phyloP scores from a whole-genome alignment of 1,140 invertebrate species.

The Amphibalanus amphitrite region DNA sequence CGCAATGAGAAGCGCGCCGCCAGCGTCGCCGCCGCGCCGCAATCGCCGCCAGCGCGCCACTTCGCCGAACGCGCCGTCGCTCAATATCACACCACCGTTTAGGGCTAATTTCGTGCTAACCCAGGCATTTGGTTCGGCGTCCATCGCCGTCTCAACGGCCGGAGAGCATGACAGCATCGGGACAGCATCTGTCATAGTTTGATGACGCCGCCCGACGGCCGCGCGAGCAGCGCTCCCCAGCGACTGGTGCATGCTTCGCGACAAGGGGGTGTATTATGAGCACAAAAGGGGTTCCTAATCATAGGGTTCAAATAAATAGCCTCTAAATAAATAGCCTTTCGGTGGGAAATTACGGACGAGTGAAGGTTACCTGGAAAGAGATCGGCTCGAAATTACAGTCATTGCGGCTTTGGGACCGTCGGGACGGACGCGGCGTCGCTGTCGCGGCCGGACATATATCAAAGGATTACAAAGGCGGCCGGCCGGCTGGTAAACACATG shows the following conservation, averaged over 20 bases:
- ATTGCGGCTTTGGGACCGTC: neutral
- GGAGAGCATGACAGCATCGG: neutral
- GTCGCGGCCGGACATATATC: neutral
- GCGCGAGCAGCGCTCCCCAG: neutral
- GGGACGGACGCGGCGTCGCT: neutral
- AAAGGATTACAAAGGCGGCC: neutral
- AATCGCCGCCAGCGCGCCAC: neutral
- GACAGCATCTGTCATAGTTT: neutral
- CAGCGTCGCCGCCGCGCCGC: neutral
- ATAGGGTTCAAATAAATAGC: constrained; percentile 2
- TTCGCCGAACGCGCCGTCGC: neutral
- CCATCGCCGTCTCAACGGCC: neutral
- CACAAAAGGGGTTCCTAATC: neutral
- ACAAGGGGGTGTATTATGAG: neutral
- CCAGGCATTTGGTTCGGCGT: neutral
- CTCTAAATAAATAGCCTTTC: constrained; percentile 1
- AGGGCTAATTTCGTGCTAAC: neutral
- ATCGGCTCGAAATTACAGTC: neutral
- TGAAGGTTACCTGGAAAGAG: constrained; percentile 1
- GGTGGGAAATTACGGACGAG: neutral
- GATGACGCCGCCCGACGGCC: neutral
- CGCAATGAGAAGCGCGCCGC: neutral
- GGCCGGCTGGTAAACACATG: neutral
- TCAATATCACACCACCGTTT: neutral
- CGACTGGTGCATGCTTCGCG: neutral